Base-by-base conservation (phyloP, 1,140 invertebrate genomes). In the Zaprionus taronus region DNA sequence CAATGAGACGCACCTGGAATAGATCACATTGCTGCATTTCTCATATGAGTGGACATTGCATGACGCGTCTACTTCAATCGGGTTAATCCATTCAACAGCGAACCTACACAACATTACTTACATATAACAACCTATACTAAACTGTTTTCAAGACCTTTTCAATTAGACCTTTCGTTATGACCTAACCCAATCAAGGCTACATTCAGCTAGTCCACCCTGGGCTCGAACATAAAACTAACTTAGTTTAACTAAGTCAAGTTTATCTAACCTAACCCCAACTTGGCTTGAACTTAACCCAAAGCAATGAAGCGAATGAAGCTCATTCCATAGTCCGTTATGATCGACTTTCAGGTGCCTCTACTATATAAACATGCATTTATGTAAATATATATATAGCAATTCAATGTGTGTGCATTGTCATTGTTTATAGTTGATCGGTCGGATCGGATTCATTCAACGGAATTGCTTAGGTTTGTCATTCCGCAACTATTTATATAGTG, bases 1-100 rank as follows among this genome's bases (percentile, higher is more conserved):
- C 47, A 44, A n/a, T 70, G 65, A 68, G 66, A 68, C 31, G 63
- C 83, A 85, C 81, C 77, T 84, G 79, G 76, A 82, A 90, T 90
- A 80, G 85, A 90, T 90, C 85, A 90, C 85, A 85, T 90, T 90
- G 85, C 81, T 82, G 85, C 85, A 90, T 90, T 90, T 90, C 79
- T 72, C 69, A 72, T 55, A 38, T 38, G 24, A 41, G 31, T 72
- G 72, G 58, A 67, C 17, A 1, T 5, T 51, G 11, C 47, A 51
- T 51, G 47, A 11, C 9, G 47, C 9, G 47, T 12, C 24, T 2
- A 24, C 20, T 22, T 12, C 20, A 14, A 6, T 51, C 9, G 47
- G 20, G 11, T 44, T 28, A 15, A 56, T 31, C 5, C 14, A 26
- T 56, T 31, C 15, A 44, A 1, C 6, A n/a, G n/a, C 11, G 4